Evolutionary conservation across 1,140 invertebrate species (phyloP).

Genomic region (Cherax destructor): DNA sequence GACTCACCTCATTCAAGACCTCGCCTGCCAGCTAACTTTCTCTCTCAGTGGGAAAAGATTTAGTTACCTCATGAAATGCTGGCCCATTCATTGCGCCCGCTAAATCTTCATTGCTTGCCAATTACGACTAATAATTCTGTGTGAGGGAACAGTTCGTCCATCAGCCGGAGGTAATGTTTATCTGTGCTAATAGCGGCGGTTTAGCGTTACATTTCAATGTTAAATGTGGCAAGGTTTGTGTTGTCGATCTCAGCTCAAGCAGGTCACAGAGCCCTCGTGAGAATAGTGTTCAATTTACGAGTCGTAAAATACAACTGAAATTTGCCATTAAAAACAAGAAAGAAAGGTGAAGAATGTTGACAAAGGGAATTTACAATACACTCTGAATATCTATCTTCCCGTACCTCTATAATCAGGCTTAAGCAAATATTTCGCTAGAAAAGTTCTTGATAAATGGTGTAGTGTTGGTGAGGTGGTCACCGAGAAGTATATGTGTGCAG

Average conservation of each 20-base stretch:
- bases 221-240: neutral
- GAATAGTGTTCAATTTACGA: neutral
- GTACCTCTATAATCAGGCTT: neutral
- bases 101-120: constrained; percentile 1
- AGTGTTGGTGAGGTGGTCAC: too few relatives aligned
- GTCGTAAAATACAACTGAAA: neutral
- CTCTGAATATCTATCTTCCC: neutral
- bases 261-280: neutral
- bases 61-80: neutral
- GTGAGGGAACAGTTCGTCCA: neutral
- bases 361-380: constrained; percentile 3
- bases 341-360: neutral
- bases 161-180: neutral
- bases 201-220: neutral
- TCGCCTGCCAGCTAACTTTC: neutral
- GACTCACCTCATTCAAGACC: neutral
- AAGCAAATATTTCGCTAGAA: neutral
- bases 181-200: neutral
- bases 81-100: neutral
- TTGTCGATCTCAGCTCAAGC: neutral
- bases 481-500: too few relatives aligned
- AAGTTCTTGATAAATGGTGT: neutral
- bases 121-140: constrained; percentile 8
- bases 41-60: neutral
- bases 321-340: neutral